Conservation (phyloP, 2,888 invertebrate genomes). For the Carterocephalus palaemon region DNA sequence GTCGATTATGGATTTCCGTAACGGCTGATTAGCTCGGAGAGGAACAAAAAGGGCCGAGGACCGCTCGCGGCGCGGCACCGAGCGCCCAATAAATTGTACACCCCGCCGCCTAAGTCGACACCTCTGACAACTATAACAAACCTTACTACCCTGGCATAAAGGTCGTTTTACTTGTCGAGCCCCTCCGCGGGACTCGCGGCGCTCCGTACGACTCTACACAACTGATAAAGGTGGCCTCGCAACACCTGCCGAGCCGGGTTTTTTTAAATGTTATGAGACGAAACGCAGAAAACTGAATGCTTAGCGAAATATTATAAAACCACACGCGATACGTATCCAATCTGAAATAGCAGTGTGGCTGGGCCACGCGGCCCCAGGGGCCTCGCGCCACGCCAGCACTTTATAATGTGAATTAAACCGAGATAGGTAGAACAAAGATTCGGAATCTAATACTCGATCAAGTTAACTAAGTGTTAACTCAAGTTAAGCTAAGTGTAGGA, state of each 20-base stretch:
- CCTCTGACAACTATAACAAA: conserved; percentile 1
- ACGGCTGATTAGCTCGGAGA: conserved; percentile 23
- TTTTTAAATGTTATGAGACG: conserved; percentile 61
- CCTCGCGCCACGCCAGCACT: too few relatives aligned
- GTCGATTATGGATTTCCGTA: conserved; percentile 25
- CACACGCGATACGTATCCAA: too few relatives aligned
- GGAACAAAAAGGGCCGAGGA: conserved; percentile 35
- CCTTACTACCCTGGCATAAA: conserved; percentile 5
- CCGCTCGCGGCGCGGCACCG: conserved; percentile 65
- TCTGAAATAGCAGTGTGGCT: too few relatives aligned
- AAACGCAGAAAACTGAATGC: conserved; percentile 61
- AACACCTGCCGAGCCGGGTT: conserved; percentile 56
- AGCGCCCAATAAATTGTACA: conserved; percentile 54
- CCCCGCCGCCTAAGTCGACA: conserved; percentile 13
- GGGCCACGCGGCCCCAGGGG: too few relatives aligned
- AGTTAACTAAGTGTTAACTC: too few relatives aligned
- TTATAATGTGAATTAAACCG: too few relatives aligned
- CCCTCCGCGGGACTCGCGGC: not conserved
- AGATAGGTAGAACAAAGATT: too few relatives aligned
- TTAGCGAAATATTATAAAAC: conserved; percentile 18
- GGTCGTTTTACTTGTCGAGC: not conserved
- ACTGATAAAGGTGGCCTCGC: conserved; percentile 55
- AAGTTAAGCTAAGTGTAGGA: too few relatives aligned
- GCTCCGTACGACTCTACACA: conserved; percentile 37
- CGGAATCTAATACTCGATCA: too few relatives aligned